These are phyloP conservation scores for Tanypteryx hageni DNA, from an alignment of 2,888 invertebrate genomes.

Conservation along the genomic window DNA sequence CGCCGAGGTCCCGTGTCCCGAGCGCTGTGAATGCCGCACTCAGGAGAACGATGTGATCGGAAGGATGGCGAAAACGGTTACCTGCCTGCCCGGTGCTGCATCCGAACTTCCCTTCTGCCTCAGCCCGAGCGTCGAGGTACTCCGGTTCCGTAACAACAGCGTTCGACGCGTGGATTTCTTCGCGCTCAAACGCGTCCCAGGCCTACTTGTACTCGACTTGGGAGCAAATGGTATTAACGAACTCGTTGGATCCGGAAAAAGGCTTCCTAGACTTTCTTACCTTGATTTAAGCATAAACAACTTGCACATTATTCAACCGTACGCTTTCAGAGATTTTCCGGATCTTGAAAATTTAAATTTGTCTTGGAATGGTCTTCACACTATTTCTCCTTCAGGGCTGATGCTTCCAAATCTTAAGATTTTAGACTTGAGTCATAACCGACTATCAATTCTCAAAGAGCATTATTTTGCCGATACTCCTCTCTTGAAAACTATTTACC, in stretches of 20 bases:
- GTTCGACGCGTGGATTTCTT: slow-evolving; percentile 67
- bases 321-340: slow-evolving; percentile 68
- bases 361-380: slow-evolving; percentile 69
- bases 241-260: slow-evolving; percentile 67
- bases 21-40: slow-evolving; percentile 60
- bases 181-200: slow-evolving; percentile 66
- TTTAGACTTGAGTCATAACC: slow-evolving; percentile 68
- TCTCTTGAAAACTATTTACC: slow-evolving; percentile 67
- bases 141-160: slow-evolving; percentile 67
- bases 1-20: slow-evolving; percentile 55
- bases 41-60: background rate
- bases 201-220: slow-evolving; percentile 66
- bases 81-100: slow-evolving; percentile 45
- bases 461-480: slow-evolving; percentile 68
- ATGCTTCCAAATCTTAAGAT: slow-evolving; percentile 68
- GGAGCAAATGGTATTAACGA: slow-evolving; percentile 67
- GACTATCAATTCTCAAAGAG: slow-evolving; percentile 67
- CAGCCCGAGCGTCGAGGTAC: slow-evolving; percentile 66
- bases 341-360: slow-evolving; percentile 68
- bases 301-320: slow-evolving; percentile 68
- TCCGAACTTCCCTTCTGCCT: slow-evolving; percentile 41
- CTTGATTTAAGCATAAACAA: slow-evolving; percentile 69
- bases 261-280: slow-evolving; percentile 67
- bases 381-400: slow-evolving; percentile 68
- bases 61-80: slow-evolving; percentile 62